These are phyloP conservation scores for Macrobrachium nipponense DNA, from an alignment of 1,140 invertebrate genomes.

Conservation along the genomic window DNA sequence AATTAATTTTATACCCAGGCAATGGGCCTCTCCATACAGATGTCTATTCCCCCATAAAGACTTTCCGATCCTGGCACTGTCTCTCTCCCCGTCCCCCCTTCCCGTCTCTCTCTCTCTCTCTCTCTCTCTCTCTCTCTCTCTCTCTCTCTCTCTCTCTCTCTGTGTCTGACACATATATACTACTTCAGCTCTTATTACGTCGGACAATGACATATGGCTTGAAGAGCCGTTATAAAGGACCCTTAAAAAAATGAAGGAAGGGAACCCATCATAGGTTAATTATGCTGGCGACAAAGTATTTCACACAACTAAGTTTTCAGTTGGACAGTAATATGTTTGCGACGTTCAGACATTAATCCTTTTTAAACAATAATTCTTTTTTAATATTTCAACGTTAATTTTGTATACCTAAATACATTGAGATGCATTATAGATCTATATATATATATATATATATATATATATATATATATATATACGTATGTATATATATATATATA, in stretches of 20 bases:
- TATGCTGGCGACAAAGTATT: too few relatives aligned
- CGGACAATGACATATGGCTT: too few relatives aligned
- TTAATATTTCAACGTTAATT: not conserved
- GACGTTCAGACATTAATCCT: not conserved
- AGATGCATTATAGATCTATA: not conserved
- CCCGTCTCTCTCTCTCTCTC: not conserved
- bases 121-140: not conserved
- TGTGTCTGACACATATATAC: too few relatives aligned
- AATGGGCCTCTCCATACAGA: too few relatives aligned
- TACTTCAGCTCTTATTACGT: too few relatives aligned
- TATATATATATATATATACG: not conserved
- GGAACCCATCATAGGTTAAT: too few relatives aligned
- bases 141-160: not conserved
- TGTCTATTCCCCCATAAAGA: too few relatives aligned
- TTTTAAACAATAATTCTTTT: too few relatives aligned
- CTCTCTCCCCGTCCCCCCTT: not conserved
- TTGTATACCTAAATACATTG: not conserved
- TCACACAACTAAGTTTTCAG: not conserved
- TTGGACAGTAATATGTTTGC: not conserved
- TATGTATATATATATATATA: constrained; percentile 4
- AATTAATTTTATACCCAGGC: too few relatives aligned
- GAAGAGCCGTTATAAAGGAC: too few relatives aligned
- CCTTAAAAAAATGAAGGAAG: too few relatives aligned
- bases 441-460: not conserved
- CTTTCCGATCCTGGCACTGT: not conserved